phyloP scores from a whole-genome alignment of 2,797 vertebrate species.

The Artibeus jamaicensis region DNA sequence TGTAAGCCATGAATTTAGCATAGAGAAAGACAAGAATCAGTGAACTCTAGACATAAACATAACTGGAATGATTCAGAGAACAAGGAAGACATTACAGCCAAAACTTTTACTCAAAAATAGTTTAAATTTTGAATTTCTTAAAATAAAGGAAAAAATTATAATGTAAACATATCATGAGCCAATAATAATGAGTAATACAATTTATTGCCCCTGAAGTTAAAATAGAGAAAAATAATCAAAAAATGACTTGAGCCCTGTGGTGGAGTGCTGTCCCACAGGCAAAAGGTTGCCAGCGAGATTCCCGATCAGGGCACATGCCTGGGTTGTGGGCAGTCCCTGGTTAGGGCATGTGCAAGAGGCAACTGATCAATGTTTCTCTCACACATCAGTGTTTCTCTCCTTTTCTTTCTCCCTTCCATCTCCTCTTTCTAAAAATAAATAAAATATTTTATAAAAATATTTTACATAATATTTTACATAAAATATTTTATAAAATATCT shows the following conservation, averaged over 20 bases:
- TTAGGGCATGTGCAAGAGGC: neutral
- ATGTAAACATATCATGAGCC: neutral
- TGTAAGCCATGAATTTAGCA: neutral
- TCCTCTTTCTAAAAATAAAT: neutral
- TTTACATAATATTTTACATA: too few relatives aligned
- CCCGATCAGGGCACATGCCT: neutral
- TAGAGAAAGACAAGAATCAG: neutral
- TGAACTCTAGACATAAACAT: neutral
- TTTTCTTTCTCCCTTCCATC: neutral
- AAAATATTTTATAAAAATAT: neutral
- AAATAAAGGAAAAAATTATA: neutral
- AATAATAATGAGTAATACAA: neutral
- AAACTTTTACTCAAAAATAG: neutral
- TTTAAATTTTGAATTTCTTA: neutral
- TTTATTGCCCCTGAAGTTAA: neutral
- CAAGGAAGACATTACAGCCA: neutral
- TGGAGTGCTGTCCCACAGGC: neutral
- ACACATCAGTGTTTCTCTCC: neutral
- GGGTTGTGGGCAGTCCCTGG: neutral
- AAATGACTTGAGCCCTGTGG: neutral
- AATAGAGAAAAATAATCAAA: constrained; percentile 24
- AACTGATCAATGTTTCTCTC: neutral
- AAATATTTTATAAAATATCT: too few relatives aligned
- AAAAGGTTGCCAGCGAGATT: neutral
- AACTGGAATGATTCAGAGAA: constrained; percentile 3